Evolutionary conservation across 2,797 vertebrate genomes (phyloP).

Genomic region (Falco biarmicus): DNA sequence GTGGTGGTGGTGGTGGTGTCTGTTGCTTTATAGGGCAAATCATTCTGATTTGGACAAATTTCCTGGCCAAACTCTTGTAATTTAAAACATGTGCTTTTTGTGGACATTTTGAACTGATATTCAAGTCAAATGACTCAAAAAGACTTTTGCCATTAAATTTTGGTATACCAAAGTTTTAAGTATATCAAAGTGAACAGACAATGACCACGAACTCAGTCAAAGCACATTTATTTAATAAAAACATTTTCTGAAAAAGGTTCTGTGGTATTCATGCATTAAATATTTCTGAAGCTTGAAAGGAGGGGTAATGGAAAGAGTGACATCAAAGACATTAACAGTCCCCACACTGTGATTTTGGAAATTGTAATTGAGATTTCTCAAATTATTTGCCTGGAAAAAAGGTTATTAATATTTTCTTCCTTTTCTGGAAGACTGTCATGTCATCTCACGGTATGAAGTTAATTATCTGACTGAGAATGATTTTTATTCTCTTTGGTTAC

Average conservation of each 20-base stretch:
- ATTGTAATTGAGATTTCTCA: background rate
- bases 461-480: background rate
- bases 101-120: background rate
- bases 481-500: background rate
- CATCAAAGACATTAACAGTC: background rate
- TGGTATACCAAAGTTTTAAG: background rate
- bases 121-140: background rate
- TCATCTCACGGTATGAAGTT: background rate
- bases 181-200: background rate
- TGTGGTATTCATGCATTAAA: background rate
- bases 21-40: background rate
- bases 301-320: background rate
- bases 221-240: background rate
- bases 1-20: no score
- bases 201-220: background rate
- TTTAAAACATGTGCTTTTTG: background rate
- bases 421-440: background rate
- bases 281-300: background rate
- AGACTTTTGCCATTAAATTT: background rate
- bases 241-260: background rate
- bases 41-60: background rate
- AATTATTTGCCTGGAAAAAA: background rate
- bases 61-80: background rate
- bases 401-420: background rate
- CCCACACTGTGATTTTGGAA: background rate